These are phyloP conservation scores for Chanos chanos DNA, from an alignment of 2,797 vertebrate species.

Conservation along the genomic window DNA sequence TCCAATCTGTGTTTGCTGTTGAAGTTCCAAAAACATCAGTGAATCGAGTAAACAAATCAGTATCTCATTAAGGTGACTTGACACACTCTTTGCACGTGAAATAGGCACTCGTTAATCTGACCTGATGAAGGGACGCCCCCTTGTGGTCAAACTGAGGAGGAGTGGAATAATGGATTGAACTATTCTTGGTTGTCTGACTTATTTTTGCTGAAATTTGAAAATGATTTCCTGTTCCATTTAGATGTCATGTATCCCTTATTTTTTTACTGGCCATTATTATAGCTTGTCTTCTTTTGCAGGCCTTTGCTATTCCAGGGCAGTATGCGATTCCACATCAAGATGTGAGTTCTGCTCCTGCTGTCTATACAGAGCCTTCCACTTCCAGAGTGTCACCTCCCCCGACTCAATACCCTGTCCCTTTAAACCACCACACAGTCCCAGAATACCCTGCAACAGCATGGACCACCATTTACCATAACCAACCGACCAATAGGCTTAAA, in stretches of 20 bases:
- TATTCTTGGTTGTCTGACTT: slow-evolving; percentile 39
- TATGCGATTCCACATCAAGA: slow-evolving; percentile 91
- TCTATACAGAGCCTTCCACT: slow-evolving; percentile 41
- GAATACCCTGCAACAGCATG: no score
- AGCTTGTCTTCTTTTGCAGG: slow-evolving; percentile 66
- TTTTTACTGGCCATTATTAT: no score
- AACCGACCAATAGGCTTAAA: neutral
- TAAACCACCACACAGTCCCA: slow-evolving; percentile 47
- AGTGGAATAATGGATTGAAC: neutral
- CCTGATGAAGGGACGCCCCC: slow-evolving; percentile 37
- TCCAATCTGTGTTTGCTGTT: no score
- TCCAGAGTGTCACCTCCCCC: slow-evolving; percentile 39
- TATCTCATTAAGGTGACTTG: neutral
- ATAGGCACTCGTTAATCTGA: slow-evolving; percentile 8
- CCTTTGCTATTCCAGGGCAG: slow-evolving; percentile 88
- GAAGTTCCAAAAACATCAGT: no score
- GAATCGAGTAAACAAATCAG: no score
- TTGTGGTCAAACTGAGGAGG: slow-evolving; percentile 34
- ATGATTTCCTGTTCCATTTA: no score
- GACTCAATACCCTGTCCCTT: slow-evolving; percentile 63
- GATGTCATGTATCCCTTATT: no score
- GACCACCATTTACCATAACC: neutral
- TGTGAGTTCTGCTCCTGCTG: slow-evolving; percentile 77
- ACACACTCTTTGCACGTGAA: neutral
- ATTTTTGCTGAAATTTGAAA: no score